Evolutionary conservation across 2,113 vertebrate genomes (phyloP).

Genomic region (Numida meleagris): DNA sequence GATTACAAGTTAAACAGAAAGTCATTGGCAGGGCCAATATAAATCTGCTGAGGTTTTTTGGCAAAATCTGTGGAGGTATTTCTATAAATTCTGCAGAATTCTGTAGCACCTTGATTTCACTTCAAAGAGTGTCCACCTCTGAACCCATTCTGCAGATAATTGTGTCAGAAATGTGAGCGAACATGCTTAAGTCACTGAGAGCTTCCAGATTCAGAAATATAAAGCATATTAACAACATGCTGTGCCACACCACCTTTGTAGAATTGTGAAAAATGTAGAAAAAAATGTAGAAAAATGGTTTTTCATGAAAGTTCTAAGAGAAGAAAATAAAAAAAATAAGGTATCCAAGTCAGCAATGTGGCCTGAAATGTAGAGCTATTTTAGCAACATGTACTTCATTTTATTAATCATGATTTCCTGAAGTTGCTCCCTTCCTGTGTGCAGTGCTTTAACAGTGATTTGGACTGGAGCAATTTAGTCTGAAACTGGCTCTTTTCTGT

Average conservation of each 20-base stretch:
- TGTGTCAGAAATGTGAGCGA: not conserved
- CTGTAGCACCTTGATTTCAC: constrained; percentile 48
- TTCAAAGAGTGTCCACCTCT: constrained; percentile 22
- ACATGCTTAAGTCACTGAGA: constrained; percentile 12
- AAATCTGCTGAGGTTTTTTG: constrained; percentile 79
- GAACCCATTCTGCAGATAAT: not conserved
- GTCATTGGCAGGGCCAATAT: constrained; percentile 82
- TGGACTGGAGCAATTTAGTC: not conserved
- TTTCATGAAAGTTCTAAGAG: not conserved
- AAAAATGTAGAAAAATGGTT: too few species aligned
- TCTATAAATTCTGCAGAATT: constrained; percentile 60
- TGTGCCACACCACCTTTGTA: not conserved
- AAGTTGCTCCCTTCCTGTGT: not conserved
- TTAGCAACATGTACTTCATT: not conserved
- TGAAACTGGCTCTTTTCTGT: not conserved
- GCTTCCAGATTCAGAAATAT: constrained; percentile 7
- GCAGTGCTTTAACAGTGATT: not conserved
- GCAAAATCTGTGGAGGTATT: constrained; percentile 66
- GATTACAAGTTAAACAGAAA: constrained; percentile 90
- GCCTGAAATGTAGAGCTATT: not conserved
- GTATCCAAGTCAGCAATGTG: not conserved
- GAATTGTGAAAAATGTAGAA: too few species aligned
- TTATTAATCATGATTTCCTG: not conserved
- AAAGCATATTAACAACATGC: not conserved
- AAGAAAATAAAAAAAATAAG: not conserved